Evolutionary conservation across 1,140 invertebrate species (phyloP), one percentile per base, ranked within the genome.

Genomic region (Tribolium madens): DNA sequence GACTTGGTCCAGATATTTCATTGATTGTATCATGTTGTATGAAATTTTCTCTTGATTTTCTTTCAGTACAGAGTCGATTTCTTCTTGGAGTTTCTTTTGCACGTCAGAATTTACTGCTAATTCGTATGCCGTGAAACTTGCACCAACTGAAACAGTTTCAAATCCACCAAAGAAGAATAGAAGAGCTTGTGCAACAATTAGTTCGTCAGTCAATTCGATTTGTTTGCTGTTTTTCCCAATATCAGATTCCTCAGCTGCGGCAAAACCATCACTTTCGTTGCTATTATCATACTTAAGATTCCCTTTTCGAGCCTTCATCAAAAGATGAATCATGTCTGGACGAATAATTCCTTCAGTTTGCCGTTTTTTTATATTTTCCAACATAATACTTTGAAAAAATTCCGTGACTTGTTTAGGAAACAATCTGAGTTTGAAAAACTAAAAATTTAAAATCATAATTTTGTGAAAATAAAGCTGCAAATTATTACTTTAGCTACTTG

Each of bases 91-190:
- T 79, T 86, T 88, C 13, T 88, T 83, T 80, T 93, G 91, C 10
- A 90, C 84, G 14, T 91, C 88, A 14, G 87, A 87, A 85, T 92
- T 86, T 36, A 85, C 83, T n/a, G 90, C 89, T 3, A 93, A 80
- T 21, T 88, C 85, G 50, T 90, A 89, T 0, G 87, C 78, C 0
- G 85, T 79, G 69, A 89, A 0, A 89, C 88, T 0, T 91, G 92
- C 47, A 92, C 91, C 64, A 7, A 86, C 86, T 0, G 91, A 87
- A 0, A 89, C 88, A 0, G 92, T 92, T 50, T 92, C 91, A 71
- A 90, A 93, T 78, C 87, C 85, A 83, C 84, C 88, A 9, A 88
- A 73, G 42, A 87, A 85, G 69, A 88, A 87, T 0, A 83, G 26
- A 9, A 86, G 80, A 1, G 80, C 84, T 36, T 85, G 84, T 0